Conservation (phyloP, 2,113 vertebrate species). For the Neomonachus schauinslandi region DNA sequence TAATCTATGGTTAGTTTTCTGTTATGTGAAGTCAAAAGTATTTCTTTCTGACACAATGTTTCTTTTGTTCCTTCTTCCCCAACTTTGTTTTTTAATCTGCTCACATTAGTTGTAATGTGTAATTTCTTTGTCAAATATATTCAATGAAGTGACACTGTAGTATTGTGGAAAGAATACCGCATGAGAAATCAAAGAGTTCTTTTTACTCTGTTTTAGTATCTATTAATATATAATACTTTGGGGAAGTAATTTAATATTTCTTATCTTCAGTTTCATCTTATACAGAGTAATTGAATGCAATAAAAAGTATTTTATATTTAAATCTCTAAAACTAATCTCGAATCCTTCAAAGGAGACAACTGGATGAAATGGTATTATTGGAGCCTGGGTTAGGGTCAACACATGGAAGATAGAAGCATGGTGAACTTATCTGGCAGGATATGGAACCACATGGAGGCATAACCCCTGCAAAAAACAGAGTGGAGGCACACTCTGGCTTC, state of each 20-base stretch:
- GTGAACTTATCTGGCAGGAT: background rate
- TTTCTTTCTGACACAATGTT: background rate
- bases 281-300: background rate
- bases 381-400: background rate
- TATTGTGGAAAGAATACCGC: background rate
- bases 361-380: background rate
- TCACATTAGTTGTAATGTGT: background rate
- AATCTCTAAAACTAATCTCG: background rate
- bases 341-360: background rate
- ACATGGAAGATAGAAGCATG: background rate
- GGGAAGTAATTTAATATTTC: background rate
- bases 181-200: background rate
- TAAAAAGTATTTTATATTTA: background rate
- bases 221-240: background rate
- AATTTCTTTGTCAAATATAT: background rate
- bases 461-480: background rate
- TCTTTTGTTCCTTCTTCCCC: background rate
- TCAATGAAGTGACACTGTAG: background rate
- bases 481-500: no score
- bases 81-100: background rate
- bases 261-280: background rate
- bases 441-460: background rate
- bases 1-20: background rate
- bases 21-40: background rate
- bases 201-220: background rate